These are phyloP conservation scores for Mesorhabditis sp. DNA, from an alignment of 2,888 invertebrate genomes.

Conservation along the genomic window DNA sequence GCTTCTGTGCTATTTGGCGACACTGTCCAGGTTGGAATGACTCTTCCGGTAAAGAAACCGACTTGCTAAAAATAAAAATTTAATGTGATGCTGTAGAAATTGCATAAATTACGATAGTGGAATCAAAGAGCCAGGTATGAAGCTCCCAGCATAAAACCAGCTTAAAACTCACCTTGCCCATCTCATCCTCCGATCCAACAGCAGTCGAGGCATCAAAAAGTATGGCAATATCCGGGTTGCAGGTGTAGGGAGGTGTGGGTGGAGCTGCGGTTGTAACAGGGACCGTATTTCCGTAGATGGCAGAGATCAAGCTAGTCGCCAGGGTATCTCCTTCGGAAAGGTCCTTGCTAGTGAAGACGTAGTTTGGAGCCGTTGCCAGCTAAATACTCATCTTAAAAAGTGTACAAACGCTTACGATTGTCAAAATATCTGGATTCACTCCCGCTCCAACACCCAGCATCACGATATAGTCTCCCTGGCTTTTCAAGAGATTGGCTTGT, in stretches of 20 bases:
- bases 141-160: not conserved
- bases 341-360: too few relatives aligned
- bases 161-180: not conserved
- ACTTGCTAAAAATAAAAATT: not conserved
- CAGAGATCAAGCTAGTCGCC: not conserved
- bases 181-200: not conserved
- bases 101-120: not conserved
- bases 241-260: not conserved
- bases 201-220: not conserved
- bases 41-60: not conserved
- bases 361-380: too few relatives aligned
- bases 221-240: not conserved
- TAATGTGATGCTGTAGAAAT: too few relatives aligned
- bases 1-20: constrained; percentile 2
- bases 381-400: too few relatives aligned
- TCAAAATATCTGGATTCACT: not conserved
- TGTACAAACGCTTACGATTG: not conserved
- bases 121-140: not conserved
- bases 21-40: not conserved
- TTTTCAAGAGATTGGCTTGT: not conserved
- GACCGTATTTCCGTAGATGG: not conserved
- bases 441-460: not conserved
- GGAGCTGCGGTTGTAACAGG: not conserved
- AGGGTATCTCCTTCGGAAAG: not conserved
- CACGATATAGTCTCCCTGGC: not conserved